Conservation (phyloP, 2,797 vertebrate genomes). For the Loris lydekkerianus region DNA sequence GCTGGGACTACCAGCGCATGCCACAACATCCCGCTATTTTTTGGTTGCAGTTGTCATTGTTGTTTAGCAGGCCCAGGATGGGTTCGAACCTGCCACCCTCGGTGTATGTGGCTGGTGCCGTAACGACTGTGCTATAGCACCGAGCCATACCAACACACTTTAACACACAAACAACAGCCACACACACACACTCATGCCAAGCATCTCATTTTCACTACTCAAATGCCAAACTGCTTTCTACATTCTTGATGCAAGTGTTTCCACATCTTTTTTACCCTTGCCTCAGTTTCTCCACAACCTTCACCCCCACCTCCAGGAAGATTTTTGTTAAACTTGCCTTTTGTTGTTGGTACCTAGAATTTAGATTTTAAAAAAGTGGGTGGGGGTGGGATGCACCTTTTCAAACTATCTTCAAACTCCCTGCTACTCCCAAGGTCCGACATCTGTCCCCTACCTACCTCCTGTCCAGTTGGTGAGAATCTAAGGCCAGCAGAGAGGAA, state of each 20-base stretch:
- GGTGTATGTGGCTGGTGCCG: too few relatives aligned
- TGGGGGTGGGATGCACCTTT: not conserved
- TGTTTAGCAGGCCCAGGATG: too few relatives aligned
- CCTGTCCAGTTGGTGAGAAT: not conserved
- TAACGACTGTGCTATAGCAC: too few relatives aligned
- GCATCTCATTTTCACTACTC: fast-evolving
- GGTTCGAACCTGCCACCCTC: too few relatives aligned
- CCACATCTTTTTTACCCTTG: not conserved
- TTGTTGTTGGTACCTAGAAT: not conserved
- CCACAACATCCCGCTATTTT: too few relatives aligned
- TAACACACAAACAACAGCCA: not conserved
- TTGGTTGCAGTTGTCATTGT: too few relatives aligned
- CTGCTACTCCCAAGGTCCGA: not conserved
- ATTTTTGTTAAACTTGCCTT: conserved; percentile 41
- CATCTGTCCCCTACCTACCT: not conserved
- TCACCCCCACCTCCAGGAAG: not conserved
- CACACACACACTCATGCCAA: fast-evolving
- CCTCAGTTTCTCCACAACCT: not conserved
- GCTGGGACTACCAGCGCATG: too few relatives aligned
- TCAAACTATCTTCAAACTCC: not conserved
- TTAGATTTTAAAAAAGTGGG: not conserved
- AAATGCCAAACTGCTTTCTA: not conserved
- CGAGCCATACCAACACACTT: not conserved
- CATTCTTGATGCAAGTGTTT: not conserved
- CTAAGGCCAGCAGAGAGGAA: not conserved